Conservation (phyloP, 2,888 invertebrate genomes). For the Ochropleura leucogaster region DNA sequence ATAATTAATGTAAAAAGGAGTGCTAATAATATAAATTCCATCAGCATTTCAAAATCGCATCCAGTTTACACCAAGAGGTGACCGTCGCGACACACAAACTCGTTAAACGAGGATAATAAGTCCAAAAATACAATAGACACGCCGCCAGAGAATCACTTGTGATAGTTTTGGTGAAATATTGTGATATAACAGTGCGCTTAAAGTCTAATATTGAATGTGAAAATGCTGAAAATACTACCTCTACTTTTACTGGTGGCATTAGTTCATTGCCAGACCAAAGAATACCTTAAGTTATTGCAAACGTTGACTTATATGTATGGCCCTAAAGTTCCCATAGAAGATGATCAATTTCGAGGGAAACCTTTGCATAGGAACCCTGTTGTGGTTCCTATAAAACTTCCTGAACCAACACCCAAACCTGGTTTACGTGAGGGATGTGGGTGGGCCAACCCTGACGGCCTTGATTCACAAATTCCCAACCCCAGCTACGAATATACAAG, state of each 20-base stretch:
- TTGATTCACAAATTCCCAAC: conserved; percentile 93
- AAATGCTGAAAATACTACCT: conserved; percentile 70
- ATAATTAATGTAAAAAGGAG: neutral
- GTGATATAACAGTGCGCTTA: conserved; percentile 3
- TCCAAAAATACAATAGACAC: neutral
- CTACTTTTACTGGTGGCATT: conserved; percentile 67
- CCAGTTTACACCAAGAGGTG: conserved; percentile 17
- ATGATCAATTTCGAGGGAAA: neutral
- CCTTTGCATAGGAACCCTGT: neutral
- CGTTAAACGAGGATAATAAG: conserved; percentile 29
- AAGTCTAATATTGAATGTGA: neutral
- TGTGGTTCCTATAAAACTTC: conserved; percentile 64
- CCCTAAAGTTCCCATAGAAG: neutral
- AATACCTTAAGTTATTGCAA: conserved; percentile 73
- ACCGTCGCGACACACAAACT: neutral
- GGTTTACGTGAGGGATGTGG: conserved; percentile 91
- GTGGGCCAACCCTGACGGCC: conserved; percentile 92
- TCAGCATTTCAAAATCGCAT: neutral
- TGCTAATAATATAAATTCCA: neutral
- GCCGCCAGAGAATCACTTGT: neutral
- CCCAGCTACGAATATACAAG: conserved; percentile 92
- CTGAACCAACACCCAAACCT: conserved; percentile 26
- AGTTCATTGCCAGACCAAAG: conserved; percentile 67
- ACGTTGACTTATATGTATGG: conserved; percentile 55
- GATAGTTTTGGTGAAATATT: conserved; percentile 20